phyloP scores from a whole-genome alignment of 2,113 vertebrate genomes.

The Apus apus region DNA sequence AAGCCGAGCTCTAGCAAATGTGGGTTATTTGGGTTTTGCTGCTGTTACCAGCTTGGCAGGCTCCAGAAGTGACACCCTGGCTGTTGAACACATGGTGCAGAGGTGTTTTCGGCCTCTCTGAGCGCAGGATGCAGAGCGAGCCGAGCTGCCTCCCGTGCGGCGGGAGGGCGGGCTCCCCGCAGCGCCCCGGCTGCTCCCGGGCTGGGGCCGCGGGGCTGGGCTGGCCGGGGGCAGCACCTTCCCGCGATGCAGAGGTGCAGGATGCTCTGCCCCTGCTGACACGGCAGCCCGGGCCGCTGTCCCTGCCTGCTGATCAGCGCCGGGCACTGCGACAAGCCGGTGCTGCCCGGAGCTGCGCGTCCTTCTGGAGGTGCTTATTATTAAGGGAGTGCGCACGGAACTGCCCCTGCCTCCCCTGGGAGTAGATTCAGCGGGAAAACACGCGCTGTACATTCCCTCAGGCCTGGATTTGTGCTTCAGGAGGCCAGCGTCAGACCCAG shows the following conservation, averaged over 20 bases:
- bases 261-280: background rate
- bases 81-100: background rate
- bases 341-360: background rate
- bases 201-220: background rate
- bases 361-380: background rate
- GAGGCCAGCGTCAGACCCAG: background rate
- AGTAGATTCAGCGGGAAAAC: background rate
- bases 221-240: background rate
- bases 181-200: too few species aligned
- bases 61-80: background rate
- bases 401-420: background rate
- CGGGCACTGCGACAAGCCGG: rapidly evolving
- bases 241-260: background rate
- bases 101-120: background rate
- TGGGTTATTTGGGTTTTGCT: slow-evolving; percentile 11
- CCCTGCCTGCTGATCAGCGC: background rate
- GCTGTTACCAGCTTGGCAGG: background rate
- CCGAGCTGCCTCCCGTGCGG: background rate
- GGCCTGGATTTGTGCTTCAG: background rate
- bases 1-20: background rate
- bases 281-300: rapidly evolving
- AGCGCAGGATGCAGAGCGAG: background rate
- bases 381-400: rapidly evolving
- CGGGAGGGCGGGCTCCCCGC: too few species aligned
- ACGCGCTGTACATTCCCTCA: background rate